Evolutionary conservation across 1,140 invertebrate species (phyloP).

Genomic region (Drosophila athabasca): DNA sequence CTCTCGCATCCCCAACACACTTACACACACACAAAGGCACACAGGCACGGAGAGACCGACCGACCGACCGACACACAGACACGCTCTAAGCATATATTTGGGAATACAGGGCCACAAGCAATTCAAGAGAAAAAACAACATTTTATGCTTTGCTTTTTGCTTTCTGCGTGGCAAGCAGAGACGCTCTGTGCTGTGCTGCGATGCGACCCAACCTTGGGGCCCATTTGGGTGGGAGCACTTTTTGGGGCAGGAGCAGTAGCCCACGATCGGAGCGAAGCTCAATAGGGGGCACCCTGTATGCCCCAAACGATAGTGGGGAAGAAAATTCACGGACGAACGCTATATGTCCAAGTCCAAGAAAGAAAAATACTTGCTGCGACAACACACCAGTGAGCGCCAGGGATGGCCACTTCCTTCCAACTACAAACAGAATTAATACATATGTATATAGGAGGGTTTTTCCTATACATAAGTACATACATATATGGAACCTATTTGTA

Average conservation of each 20-base stretch:
- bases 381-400: constrained; percentile 58
- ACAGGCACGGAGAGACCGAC: constrained; percentile 20
- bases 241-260: background rate
- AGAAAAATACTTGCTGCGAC: constrained; percentile 81
- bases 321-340: constrained; percentile 79
- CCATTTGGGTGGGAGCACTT: constrained; percentile 14
- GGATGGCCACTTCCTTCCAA: constrained; percentile 33
- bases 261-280: constrained; percentile 27
- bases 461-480: too few relatives aligned
- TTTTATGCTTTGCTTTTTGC: constrained; percentile 36
- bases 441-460: too few relatives aligned
- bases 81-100: constrained; percentile 49
- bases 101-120: constrained; percentile 67
- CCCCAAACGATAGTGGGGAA: constrained; percentile 27
- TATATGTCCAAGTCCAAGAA: constrained; percentile 80
- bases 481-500: background rate
- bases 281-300: constrained; percentile 32
- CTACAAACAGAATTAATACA: background rate
- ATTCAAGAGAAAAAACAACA: constrained; percentile 39
- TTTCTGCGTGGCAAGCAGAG: constrained; percentile 38
- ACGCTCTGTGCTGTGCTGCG: constrained; percentile 15
- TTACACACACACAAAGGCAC: constrained; percentile 24
- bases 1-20: constrained; percentile 24
- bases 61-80: constrained; percentile 21
- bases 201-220: constrained; percentile 32